phyloP scores from a whole-genome alignment of 2,888 invertebrate species.

The Lycophotia porphyrea region DNA sequence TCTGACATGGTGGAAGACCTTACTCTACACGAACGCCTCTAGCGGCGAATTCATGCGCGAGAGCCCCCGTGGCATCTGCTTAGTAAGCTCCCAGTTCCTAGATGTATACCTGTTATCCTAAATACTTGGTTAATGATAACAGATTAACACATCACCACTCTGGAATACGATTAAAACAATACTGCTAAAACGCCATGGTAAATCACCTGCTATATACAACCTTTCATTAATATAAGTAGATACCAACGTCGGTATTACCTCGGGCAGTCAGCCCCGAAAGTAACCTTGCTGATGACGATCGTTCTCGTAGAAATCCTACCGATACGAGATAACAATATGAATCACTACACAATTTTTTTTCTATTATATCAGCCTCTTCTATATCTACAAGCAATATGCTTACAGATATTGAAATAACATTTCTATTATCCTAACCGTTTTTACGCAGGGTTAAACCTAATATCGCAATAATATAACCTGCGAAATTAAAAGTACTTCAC shows the following conservation, averaged over 20 bases:
- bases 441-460: slow-evolving; percentile 8
- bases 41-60: too few relatives aligned
- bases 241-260: background rate
- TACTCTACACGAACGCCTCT: too few relatives aligned
- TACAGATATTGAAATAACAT: slow-evolving; percentile 11
- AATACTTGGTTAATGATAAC: too few relatives aligned
- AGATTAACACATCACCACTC: too few relatives aligned
- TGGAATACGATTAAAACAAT: too few relatives aligned
- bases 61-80: too few relatives aligned
- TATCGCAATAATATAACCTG: background rate
- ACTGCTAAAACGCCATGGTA: too few relatives aligned
- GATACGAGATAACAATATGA: slow-evolving; percentile 10
- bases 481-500: background rate
- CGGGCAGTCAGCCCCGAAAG: background rate
- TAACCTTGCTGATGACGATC: background rate
- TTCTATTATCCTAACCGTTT: slow-evolving; percentile 10
- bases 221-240: background rate
- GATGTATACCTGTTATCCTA: too few relatives aligned
- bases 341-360: background rate
- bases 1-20: too few relatives aligned
- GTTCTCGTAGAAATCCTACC: background rate
- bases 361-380: background rate
- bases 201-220: too few relatives aligned
- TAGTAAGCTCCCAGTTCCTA: too few relatives aligned
- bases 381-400: slow-evolving; percentile 4